A percentile compares a stretch with the other conserved stretches of the same genome.
Evolutionary conservation across 2,797 vertebrate species (phyloP).

Genomic region (Falco cherrug): DNA sequence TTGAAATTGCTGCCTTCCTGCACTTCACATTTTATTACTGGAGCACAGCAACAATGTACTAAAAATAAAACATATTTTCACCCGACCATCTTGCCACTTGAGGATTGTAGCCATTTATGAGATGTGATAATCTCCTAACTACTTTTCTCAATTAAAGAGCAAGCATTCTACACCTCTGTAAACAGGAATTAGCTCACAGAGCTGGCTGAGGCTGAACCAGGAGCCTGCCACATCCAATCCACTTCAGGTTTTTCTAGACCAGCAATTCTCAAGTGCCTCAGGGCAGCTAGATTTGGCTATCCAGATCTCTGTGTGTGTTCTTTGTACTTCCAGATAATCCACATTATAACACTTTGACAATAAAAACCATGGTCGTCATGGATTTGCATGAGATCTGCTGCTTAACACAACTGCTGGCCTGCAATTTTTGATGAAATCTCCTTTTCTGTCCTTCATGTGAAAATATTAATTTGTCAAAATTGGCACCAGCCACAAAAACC

Average conservation of each 20-base stretch:
- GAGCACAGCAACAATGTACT: slow-evolving; percentile 21
- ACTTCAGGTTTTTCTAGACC: not conserved
- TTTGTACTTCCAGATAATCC: not conserved
- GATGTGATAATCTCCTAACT: slow-evolving; percentile 37
- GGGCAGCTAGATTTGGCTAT: not conserved
- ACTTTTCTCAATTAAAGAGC: slow-evolving; percentile 23
- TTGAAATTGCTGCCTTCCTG: slow-evolving; percentile 7
- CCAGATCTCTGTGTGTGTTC: not conserved
- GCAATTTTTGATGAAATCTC: not conserved
- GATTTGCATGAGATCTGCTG: not conserved
- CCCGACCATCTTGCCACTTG: not conserved
- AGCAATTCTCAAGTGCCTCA: not conserved
- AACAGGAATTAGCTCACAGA: not conserved
- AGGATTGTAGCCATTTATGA: slow-evolving; percentile 30
- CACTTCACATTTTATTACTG: slow-evolving; percentile 53
- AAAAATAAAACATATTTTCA: slow-evolving; percentile 64
- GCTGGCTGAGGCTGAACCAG: not conserved
- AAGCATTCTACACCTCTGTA: not conserved
- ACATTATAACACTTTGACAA: not conserved
- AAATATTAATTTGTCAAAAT: not conserved
- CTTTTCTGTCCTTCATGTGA: not conserved
- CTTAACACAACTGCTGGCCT: not conserved
- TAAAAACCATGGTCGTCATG: not conserved
- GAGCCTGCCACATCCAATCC: not conserved
- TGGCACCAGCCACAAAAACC: not conserved